Evolutionary conservation across 2,113 vertebrate species (phyloP).

Genomic region (Heliornis fulica): DNA sequence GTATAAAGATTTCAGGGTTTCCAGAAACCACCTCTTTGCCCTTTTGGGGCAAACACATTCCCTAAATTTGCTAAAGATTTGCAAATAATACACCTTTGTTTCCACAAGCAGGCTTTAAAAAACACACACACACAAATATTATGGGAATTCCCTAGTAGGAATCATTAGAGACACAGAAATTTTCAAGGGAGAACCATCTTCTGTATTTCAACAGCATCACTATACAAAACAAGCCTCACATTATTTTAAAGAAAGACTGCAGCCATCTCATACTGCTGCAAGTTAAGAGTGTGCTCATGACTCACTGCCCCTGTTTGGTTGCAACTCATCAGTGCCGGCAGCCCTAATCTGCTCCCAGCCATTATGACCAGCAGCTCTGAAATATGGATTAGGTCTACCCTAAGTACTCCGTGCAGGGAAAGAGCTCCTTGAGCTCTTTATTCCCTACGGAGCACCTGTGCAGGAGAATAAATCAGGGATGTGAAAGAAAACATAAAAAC

Average conservation of each 20-base stretch:
- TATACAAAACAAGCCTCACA: neutral
- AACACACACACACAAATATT: too few relatives aligned
- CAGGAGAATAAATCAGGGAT: conserved; percentile 40
- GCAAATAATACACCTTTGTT: neutral
- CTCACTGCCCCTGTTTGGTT: conserved; percentile 23
- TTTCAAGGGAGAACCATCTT: neutral
- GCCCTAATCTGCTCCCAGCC: conserved; percentile 41
- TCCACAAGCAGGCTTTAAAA: neutral
- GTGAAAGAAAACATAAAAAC: conserved; percentile 61
- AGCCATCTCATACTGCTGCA: neutral
- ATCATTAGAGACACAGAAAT: neutral
- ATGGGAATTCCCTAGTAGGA: neutral
- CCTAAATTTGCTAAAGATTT: neutral
- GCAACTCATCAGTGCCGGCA: conserved; percentile 40
- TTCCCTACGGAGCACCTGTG: conserved; percentile 16
- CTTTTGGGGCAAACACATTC: neutral
- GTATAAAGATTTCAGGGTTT: neutral
- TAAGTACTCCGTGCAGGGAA: neutral
- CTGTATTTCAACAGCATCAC: neutral
- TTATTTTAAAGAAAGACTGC: conserved; percentile 5
- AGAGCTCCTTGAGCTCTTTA: conserved; percentile 36
- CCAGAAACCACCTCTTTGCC: neutral
- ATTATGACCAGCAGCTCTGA: conserved; percentile 48
- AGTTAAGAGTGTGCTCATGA: neutral
- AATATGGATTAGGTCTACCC: conserved; percentile 52